Evolutionary conservation across 1,140 invertebrate genomes (phyloP).

Genomic region (Xylocopa sonorina): DNA sequence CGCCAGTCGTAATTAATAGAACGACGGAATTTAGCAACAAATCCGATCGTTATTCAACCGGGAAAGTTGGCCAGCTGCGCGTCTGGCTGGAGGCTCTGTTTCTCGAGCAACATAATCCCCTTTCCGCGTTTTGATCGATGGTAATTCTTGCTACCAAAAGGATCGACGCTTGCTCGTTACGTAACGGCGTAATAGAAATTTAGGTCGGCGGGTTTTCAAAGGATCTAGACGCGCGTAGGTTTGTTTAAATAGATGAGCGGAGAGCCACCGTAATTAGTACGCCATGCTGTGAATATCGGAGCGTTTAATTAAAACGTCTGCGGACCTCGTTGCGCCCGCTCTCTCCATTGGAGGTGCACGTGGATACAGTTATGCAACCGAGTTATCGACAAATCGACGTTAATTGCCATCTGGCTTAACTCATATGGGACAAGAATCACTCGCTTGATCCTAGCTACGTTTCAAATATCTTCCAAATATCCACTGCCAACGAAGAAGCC

Average conservation of each 20-base stretch:
- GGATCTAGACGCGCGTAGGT: background rate
- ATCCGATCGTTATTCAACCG: too few species aligned
- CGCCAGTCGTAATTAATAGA: too few species aligned
- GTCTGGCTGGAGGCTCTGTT: background rate
- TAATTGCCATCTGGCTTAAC: slow-evolving; percentile 39
- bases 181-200: background rate
- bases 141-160: background rate
- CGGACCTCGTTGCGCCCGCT: slow-evolving; percentile 5
- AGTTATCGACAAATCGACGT: slow-evolving; percentile 37
- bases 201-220: background rate
- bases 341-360: slow-evolving; percentile 5
- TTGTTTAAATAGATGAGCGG: background rate
- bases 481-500: too few species aligned
- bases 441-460: too few species aligned
- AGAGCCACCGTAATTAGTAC: slow-evolving; percentile 3
- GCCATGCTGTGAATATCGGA: slow-evolving; percentile 13
- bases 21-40: too few species aligned
- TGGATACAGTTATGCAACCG: slow-evolving; percentile 32
- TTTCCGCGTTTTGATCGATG: background rate
- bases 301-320: slow-evolving; percentile 27
- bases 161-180: background rate
- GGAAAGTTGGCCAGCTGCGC: background rate
- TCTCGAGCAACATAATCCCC: background rate
- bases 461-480: too few species aligned
- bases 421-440: background rate